These are phyloP conservation scores for Ictalurus furcatus DNA, from an alignment of 2,113 vertebrate species.

Conservation along the genomic window DNA sequence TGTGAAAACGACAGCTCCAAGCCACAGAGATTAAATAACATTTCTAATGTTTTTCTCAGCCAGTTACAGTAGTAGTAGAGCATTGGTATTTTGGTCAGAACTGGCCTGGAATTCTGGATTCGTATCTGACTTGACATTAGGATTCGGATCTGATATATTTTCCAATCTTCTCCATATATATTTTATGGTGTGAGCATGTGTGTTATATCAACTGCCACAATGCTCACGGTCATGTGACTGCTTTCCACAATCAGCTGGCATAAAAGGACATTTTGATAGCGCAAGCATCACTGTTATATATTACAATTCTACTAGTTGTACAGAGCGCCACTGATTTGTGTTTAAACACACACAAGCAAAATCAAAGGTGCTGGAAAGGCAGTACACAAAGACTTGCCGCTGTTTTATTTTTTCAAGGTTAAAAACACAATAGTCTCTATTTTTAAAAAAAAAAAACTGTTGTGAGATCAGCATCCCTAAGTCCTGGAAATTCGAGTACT, in stretches of 20 bases:
- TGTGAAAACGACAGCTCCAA: conserved; percentile 3
- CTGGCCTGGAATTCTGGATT: neutral
- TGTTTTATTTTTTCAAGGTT: neutral
- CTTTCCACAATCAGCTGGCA: neutral
- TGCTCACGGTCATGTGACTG: neutral
- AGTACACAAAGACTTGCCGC: neutral
- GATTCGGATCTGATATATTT: neutral
- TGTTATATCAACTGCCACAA: neutral
- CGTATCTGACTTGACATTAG: neutral
- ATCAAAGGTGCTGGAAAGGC: neutral
- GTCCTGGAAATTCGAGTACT: neutral
- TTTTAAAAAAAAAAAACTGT: neutral
- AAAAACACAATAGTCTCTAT: neutral
- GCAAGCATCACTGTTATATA: neutral
- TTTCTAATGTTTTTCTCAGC: conserved; percentile 25
- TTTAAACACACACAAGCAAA: neutral
- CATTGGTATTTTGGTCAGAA: neutral
- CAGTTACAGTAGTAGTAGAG: neutral
- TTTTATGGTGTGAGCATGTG: neutral
- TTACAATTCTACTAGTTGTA: neutral
- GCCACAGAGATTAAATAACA: conserved; percentile 42
- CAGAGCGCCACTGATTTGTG: neutral
- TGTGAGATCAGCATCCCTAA: neutral
- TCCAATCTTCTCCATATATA: neutral
- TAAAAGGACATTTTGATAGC: neutral